Evolutionary conservation across 2,797 vertebrate genomes (phyloP), one percentile per base, ranked within the genome.

Genomic region (Neosilurus mollespiculum): DNA sequence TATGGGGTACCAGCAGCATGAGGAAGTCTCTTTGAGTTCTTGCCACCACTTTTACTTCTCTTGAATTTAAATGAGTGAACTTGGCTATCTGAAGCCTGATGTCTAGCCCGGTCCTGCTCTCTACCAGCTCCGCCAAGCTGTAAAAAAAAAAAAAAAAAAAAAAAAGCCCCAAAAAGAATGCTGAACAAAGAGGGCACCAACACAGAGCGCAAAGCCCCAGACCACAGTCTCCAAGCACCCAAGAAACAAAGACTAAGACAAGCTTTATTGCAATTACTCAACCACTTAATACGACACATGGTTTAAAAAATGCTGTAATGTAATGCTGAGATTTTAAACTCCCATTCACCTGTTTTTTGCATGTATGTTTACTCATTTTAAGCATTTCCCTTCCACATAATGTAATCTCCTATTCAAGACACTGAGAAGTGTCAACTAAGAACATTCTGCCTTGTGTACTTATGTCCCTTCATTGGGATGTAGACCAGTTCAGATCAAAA

Each of bases 11-110:
- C 20, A 71, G 64, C 59, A 70, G 79, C 53, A 80, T 69, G 76
- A 78, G 69, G 70, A 72, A 77, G 75, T 84, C 58, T 83, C 83
- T 78, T 83, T 70, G 65, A 81, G 61, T 54, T 70, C 80, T 80
- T 43, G 69, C 78, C 80, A 84, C 78, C 67, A 79, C 77, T 30
- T 37, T 53, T 84, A 56, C 81, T 82, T 84, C 84, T 70, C 81
- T 83, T 95, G 93, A 95, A 95, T 95, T 91, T 93, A 94, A 96
- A 96, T 94, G 91, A 95, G 94, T 92, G 93, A 93, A 93, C 94
- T 93, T 92, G 92, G 93, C 91, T 93, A 93, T 43, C 94, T 93
- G 94, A 94, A 90, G 93, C 93, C 88, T 84, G 87, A 93, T 88
- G 93, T 93, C 91, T 92, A 82, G 84, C 84, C 82, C 86, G 83